phyloP scores from a whole-genome alignment of 2,888 invertebrate genomes.

The Calliopum simillimum region DNA sequence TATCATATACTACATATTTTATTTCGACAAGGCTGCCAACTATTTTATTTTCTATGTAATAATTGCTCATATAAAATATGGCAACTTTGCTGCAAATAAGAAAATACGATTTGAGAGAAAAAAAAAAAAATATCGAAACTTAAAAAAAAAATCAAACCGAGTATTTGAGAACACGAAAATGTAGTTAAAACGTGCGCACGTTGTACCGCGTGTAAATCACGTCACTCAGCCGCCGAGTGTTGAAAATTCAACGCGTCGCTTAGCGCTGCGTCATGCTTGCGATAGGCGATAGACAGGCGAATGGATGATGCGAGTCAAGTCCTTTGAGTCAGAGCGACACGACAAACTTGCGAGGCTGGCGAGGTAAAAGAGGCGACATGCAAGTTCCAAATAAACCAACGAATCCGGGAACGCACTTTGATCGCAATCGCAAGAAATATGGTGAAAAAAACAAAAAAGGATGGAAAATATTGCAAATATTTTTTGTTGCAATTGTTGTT shows the following conservation, averaged over 20 bases:
- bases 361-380: neutral
- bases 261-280: constrained; percentile 3
- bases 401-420: constrained; percentile 41
- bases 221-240: constrained; percentile 48
- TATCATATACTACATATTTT: too few species aligned
- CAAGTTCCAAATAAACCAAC: neutral
- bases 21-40: too few species aligned
- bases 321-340: neutral
- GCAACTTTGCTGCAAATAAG: neutral
- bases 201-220: constrained; percentile 59
- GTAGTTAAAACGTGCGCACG: constrained; percentile 60
- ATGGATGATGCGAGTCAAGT: neutral
- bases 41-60: constrained; percentile 7
- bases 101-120: neutral
- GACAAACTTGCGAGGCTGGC: neutral
- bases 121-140: neutral
- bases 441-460: constrained; percentile 5
- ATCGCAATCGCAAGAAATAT: constrained; percentile 42
- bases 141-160: neutral
- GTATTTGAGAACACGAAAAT: constrained; percentile 52
- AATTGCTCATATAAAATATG: neutral
- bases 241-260: constrained; percentile 19
- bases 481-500: constrained; percentile 37
- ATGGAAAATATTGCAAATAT: constrained; percentile 30
- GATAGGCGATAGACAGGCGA: neutral